Evolutionary conservation across 1,140 invertebrate genomes (phyloP), one percentile per base, ranked within the genome.

Genomic region (Drosophila orena): DNA sequence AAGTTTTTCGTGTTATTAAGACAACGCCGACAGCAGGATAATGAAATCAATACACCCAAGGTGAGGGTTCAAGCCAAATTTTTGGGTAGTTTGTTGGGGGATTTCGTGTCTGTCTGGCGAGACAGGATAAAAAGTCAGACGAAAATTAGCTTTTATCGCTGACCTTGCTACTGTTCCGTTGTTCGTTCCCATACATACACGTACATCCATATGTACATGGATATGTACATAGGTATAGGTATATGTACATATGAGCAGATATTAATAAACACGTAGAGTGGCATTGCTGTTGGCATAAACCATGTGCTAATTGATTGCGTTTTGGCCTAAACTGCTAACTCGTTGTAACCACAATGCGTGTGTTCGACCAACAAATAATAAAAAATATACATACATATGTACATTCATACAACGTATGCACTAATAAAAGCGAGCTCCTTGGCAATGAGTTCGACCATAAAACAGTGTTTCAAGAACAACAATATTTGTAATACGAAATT

Each of bases 121-220:
- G 69, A 59, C 69, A 72, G 69, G 55, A 59, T 71, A 60, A 72
- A 64, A 68, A 69, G 43, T 59, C 64, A 47, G 68, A 74, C 70
- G 49, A 43, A 72, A 73, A 72, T 52, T 54, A 54, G 42, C 42
- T 59, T 59, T 70, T 59, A 38, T 35, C 55, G 50, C 38, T 73
- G 71, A 74, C 71, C 71, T 74, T 74, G 71, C 44, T 17, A n/a
- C 38, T 43, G 40, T 15, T 40, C 24, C 24, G 43, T 64, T 56
- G 47, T 46, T 66, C 17, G 17, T 17, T 17, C 17, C 17, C 17
- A 17, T 24, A 37, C 34, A 24, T 49, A 44, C 22, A 35, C 17
- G 1, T 24, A 37, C 34, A 24, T 49, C 40, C 22, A 35, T 6
- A 15, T 47, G 15, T 34, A 17, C 8, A 14, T 47, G 34, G 37